Evolutionary conservation across 2,797 vertebrate species (phyloP).

Genomic region (Emydoidea blandingii): DNA sequence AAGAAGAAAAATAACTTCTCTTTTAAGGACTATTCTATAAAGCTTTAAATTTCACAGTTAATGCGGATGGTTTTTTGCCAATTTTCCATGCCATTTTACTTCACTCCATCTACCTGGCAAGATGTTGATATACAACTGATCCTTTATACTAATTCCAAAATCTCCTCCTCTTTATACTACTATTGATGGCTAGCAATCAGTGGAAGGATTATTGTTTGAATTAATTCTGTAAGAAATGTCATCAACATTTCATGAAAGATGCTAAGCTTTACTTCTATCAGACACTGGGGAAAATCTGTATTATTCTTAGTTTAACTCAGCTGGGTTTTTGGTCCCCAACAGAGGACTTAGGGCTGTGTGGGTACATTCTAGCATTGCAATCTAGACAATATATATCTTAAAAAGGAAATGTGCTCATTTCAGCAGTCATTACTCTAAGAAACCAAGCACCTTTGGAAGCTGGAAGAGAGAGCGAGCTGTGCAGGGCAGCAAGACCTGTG

Average conservation of each 20-base stretch:
- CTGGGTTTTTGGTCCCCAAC: background rate
- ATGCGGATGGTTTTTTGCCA: slow-evolving; percentile 13
- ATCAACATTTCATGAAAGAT: slow-evolving; percentile 2
- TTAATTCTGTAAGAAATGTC: slow-evolving; percentile 26
- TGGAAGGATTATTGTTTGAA: slow-evolving; percentile 31
- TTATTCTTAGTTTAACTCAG: slow-evolving; percentile 2
- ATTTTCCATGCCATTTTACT: background rate
- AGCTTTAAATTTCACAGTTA: slow-evolving; percentile 44
- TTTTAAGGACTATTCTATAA: slow-evolving; percentile 28
- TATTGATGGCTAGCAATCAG: background rate
- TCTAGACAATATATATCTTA: background rate
- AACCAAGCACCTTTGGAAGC: background rate
- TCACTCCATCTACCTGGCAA: slow-evolving; percentile 38
- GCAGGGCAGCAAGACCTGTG: background rate
- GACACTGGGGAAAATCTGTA: background rate
- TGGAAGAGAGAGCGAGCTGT: background rate
- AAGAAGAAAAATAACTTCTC: background rate
- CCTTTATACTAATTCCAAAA: slow-evolving; percentile 30
- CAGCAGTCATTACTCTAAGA: background rate
- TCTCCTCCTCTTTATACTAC: slow-evolving; percentile 22
- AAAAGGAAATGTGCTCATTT: background rate
- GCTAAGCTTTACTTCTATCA: background rate
- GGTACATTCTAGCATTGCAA: background rate
- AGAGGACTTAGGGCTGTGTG: background rate
- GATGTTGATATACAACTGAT: background rate